phyloP scores from a whole-genome alignment of 2,797 vertebrate genomes.

The Trachurus trachurus region DNA sequence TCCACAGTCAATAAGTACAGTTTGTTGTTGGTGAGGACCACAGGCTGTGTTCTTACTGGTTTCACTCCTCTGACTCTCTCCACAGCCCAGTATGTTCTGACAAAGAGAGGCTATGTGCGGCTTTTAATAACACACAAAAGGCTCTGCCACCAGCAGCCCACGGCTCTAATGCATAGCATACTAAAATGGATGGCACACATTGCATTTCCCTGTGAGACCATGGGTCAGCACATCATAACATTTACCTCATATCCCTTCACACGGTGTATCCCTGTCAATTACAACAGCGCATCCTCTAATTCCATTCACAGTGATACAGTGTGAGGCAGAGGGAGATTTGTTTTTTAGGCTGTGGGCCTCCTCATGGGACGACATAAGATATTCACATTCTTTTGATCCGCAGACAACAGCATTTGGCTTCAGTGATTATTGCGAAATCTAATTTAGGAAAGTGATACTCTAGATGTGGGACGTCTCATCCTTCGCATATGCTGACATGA shows the following conservation, averaged over 20 bases:
- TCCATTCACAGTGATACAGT: constrained; percentile 12
- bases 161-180: not conserved
- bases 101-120: constrained; percentile 13
- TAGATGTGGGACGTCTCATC: constrained; percentile 23
- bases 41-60: constrained; percentile 30
- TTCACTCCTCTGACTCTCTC: constrained; percentile 19
- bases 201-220: not conserved
- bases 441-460: constrained; percentile 9
- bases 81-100: constrained; percentile 20
- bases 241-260: constrained; percentile 2
- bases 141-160: constrained; percentile 13
- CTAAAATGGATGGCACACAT: constrained; percentile 2
- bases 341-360: constrained; percentile 3
- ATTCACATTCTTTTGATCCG: constrained; percentile 44
- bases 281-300: constrained; percentile 2
- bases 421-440: not conserved
- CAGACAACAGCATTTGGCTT: constrained; percentile 20
- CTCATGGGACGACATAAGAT: constrained; percentile 19
- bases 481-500: constrained; percentile 4
- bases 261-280: constrained; percentile 5
- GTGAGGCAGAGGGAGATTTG: constrained; percentile 21
- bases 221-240: not conserved
- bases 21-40: constrained; percentile 27
- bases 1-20: constrained; percentile 16
- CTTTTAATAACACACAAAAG: constrained; percentile 30